A percentile compares a stretch with the other conserved stretches of the same genome.
Conservation (phyloP, 2,888 invertebrate genomes). For the Theretra japonica region DNA sequence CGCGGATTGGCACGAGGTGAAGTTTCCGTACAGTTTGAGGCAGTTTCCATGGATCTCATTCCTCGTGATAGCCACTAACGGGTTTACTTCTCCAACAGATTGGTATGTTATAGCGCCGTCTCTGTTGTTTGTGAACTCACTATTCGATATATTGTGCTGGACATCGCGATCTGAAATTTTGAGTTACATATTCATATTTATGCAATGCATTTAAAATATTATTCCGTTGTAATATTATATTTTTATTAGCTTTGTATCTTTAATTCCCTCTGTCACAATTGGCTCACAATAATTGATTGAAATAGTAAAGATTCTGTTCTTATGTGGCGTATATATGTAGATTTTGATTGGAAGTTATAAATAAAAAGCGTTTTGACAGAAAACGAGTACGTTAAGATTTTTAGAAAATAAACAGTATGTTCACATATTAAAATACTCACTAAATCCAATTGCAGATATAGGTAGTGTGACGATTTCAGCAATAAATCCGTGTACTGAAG, state of each 20-base stretch:
- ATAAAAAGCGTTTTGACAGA: no score
- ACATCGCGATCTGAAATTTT: constrained; percentile 91
- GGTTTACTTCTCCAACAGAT: constrained; percentile 97
- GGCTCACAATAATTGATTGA: no score
- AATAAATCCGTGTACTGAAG: constrained; percentile 97
- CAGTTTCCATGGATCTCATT: constrained; percentile 96
- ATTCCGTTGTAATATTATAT: no score
- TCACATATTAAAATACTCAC: constrained; percentile 83
- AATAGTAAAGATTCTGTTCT: no score
- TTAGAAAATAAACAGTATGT: not conserved
- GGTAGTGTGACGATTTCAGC: constrained; percentile 98
- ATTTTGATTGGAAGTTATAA: no score
- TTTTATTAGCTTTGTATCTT: no score
- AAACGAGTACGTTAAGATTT: no score
- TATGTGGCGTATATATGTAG: no score
- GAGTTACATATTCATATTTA: not conserved
- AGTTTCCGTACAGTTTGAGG: constrained; percentile 95
- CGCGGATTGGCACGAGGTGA: constrained; percentile 94
- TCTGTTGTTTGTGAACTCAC: constrained; percentile 91
- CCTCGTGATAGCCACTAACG: constrained; percentile 92
- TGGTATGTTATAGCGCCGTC: constrained; percentile 95
- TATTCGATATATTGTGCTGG: constrained; percentile 94
- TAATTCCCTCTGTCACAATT: no score
- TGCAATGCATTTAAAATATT: no score
- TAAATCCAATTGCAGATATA: constrained; percentile 94